Conservation (phyloP, 2,113 vertebrate genomes). For the Pollachius pollachius region DNA sequence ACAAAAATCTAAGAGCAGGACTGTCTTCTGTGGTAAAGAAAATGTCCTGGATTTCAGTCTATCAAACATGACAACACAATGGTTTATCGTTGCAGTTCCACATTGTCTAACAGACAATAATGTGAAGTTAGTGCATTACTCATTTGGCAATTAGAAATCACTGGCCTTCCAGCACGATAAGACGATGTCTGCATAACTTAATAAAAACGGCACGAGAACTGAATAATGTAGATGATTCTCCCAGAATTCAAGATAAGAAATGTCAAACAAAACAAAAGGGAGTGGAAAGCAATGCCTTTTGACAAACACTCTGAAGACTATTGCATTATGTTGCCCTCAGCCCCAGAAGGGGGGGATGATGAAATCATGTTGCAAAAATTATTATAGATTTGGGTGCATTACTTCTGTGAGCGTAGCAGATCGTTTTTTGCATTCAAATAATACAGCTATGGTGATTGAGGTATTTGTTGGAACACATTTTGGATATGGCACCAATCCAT, state of each 20-base stretch:
- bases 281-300: neutral
- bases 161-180: constrained; percentile 7
- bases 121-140: constrained; percentile 21
- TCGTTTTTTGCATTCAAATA: no score
- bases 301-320: no score
- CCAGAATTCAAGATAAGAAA: constrained; percentile 38
- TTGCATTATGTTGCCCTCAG: no score
- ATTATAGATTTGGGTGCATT: no score
- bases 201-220: constrained; percentile 4
- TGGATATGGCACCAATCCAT: no score
- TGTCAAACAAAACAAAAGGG: neutral
- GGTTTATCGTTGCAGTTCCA: neutral
- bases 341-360: no score
- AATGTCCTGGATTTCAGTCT: neutral
- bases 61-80: no score
- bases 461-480: no score
- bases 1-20: neutral
- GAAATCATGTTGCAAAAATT: no score
- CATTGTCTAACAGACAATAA: constrained; percentile 2
- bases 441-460: no score
- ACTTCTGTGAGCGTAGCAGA: no score
- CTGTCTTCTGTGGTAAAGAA: neutral
- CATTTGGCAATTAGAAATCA: constrained; percentile 11
- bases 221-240: constrained; percentile 23
- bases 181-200: constrained; percentile 8